Evolutionary conservation across 2,797 vertebrate species (phyloP), one percentile per base, ranked within the genome.

Genomic region (Phrynocephalus guinanensis): DNA sequence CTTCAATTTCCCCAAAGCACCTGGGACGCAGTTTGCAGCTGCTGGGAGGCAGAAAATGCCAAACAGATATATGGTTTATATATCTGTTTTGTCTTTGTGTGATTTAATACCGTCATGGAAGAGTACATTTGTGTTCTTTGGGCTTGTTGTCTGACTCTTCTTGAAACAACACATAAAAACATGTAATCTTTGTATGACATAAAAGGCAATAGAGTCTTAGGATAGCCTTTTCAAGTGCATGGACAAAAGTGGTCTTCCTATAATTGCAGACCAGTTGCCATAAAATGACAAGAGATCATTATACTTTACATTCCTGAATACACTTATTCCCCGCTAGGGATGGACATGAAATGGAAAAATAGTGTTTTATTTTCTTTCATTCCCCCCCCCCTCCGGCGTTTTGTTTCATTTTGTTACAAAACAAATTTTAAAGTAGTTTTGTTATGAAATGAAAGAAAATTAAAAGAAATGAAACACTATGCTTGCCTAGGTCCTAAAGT

Each of bases 1-100:
- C 89, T 94, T 94, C 88, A 67, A 79, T 93, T 87, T 92, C 92
- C 88, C 85, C 86, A 89, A 86, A 90, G 87, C 95, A 95, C 92
- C 93, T 95, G 96, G 92, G 93, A 89, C 86, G 88, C 26, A 2
- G 0, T 26, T 67, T 44, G 0, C 63, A 92, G 94, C 85, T 84
- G 90, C 72, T 0, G 0, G 87, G 11, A 15, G 44, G 81, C 56
- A 71, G 78, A 63, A 60, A 56, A 76, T 38, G 80, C 56, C 79
- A 86, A 87, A 5, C 79, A 91, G 89, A 89, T 89, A 87, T 83
- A 83, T 72, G 38, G 2, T 0, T 0, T 0, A 0, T 81, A 13
- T 0, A 8, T 3, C 15, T 18, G 28, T 87, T 63, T 63, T 63
- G 60, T 63, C 60, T 63, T 63, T 63, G 60, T 63, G 60, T 63